Evolutionary conservation across 2,888 invertebrate genomes (phyloP), one percentile per base, ranked within the genome.

Genomic region (Neoaliturus tenellus): DNA sequence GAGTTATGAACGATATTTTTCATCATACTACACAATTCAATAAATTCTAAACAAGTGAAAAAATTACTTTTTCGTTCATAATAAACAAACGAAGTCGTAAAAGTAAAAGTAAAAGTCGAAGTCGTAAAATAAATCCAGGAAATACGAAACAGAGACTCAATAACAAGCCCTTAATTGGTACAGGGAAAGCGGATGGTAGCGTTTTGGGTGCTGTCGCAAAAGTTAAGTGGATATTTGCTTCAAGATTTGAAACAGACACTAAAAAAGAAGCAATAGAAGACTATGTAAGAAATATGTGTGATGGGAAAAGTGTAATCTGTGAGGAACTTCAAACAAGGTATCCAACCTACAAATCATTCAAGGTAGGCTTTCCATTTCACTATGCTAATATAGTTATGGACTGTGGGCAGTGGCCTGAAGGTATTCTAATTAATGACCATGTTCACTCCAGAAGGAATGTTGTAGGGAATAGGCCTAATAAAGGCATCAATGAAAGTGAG

Each of bases 201-300:
- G 31, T 10, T 31, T 67, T 67, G 23, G 67, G 67, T 17, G 67
- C 31, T 4, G 67, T 31, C n/a, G 14, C 31, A 8, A 10, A 67
- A 67, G n/a, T 31, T 8, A 67, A 67, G 35, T 39, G 71, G 71
- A 39, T 71, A 71, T 71, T 71, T 71, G 35, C 14, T 0, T 71
- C 71, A n/a, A 35, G 71, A 39, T 71, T 71, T 23, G 39, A 71
- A 20, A 6, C 39, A 20, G 20, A 39, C 23, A 20, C 39, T 2
- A 39, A 35, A 1, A 71, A 33, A 35, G 14, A 71, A 71, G 71
- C 33, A 20, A 4, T 71, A 6, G 39, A 35, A n/a, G 41, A 71
- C 1, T 71, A 71, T 71, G 39, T 71, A 17, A 71, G 71, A n/a
- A 35, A 39, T 1, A 2, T 71, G 5, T 71, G 71, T 39, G 39